Conservation (phyloP, 2,888 invertebrate species). For the Byasa hedistus region DNA sequence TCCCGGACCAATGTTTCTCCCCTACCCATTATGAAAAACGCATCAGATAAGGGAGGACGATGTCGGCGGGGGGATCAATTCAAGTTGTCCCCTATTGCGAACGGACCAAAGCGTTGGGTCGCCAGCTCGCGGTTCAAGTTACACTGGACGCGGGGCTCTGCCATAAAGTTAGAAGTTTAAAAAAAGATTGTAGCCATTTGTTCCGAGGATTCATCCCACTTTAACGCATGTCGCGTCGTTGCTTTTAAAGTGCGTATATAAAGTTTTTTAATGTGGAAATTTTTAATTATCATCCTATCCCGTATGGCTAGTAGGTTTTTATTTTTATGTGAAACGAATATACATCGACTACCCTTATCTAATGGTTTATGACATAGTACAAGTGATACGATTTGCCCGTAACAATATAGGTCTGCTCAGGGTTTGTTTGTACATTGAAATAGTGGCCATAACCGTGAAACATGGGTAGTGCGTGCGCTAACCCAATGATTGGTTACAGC, state of each 20-base stretch:
- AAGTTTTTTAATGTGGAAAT: neutral
- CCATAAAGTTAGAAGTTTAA: slow-evolving; percentile 26
- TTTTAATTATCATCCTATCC: too few relatives aligned
- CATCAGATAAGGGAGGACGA: slow-evolving; percentile 13
- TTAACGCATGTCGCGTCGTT: slow-evolving; percentile 10
- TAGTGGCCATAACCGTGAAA: too few relatives aligned
- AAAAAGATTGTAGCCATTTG: slow-evolving; percentile 25
- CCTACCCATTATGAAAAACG: slow-evolving; percentile 25
- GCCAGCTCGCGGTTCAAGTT: slow-evolving; percentile 4
- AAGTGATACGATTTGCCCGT: too few relatives aligned
- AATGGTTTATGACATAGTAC: too few relatives aligned
- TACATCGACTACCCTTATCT: too few relatives aligned
- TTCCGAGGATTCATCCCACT: slow-evolving; percentile 15
- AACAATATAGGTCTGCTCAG: too few relatives aligned
- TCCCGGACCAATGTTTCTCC: slow-evolving; percentile 26
- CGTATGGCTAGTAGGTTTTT: too few relatives aligned
- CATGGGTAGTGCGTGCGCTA: too few relatives aligned
- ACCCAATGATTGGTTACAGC: too few relatives aligned
- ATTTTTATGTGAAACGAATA: too few relatives aligned
- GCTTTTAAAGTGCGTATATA: neutral
- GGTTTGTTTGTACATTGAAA: too few relatives aligned
- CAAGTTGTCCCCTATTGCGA: slow-evolving; percentile 18
- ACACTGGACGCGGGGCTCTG: slow-evolving; percentile 7
- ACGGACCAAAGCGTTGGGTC: neutral
- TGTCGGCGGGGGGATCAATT: neutral